Base-by-base conservation (phyloP, 2,888 invertebrate species). In the Aquatica leii region DNA sequence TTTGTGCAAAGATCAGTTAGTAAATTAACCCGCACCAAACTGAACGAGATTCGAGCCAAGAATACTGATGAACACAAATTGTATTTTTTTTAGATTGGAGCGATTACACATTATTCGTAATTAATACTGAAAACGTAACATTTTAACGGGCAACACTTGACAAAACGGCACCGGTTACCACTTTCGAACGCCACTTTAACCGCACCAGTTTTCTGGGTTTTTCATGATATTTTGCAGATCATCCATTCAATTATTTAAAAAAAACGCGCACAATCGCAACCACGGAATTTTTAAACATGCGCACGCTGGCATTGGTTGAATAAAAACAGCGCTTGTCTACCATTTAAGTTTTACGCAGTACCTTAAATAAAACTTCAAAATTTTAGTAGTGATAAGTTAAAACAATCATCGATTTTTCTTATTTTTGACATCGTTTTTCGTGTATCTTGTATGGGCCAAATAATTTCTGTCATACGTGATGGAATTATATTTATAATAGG, bases 361-460 rank as follows among this genome's bases (percentile, higher is more conserved):
- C 59, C 37, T 53, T 52, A 15, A 46, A 46, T 18, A 46, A 9
- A 46, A 2, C 24, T 24, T 24, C 24, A 24, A 18, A 18, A 46
- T 18, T 46, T 46, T 59, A 24, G 52, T 49, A 40, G 35, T 52
- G 41, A 53, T 62, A 57, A 57, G 62, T 62, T 58, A 52, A 34
- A 35, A 35, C 57, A 34, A 57, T 62, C 57, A 62, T 62, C 52
- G 56, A 57, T 40, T 59, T 20, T 37, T 53, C n/a, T 62, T 62
- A 52, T 61, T 59, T 51, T 63, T 54, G 54, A 59, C 21, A 63
- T 53, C 55, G 31, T 50, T 31, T 50, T 31, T 34, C 20, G n/a
- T 52, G 17, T 63, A 55, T 51, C 63, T 62, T 55, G 17, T 43
- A 55, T 59, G 59, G 63, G 59, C 59, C 63, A 63, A 63, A 63